Conservation (phyloP, 2,113 vertebrate species). For the Gnathonemus longibarbis region DNA sequence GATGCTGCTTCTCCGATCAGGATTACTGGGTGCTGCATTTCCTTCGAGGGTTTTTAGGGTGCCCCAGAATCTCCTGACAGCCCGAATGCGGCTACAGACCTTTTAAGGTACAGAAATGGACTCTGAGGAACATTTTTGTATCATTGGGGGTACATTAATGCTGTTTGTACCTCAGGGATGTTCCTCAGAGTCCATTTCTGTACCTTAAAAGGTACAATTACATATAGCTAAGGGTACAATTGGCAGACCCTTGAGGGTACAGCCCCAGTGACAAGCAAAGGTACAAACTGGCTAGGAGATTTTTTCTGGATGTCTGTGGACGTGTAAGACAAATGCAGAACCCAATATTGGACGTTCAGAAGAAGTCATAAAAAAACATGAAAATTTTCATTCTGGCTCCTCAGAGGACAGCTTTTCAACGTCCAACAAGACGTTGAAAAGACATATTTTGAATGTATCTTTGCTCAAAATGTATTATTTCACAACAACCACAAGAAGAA, state of each 20-base stretch:
- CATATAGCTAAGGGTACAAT: too few species aligned
- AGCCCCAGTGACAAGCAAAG: too few species aligned
- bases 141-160: too few species aligned
- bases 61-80: not conserved
- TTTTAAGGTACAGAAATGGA: too few species aligned
- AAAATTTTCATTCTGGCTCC: not conserved
- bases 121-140: too few species aligned
- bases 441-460: not conserved
- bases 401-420: not conserved
- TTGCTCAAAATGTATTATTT: not conserved
- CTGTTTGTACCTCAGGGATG: too few species aligned
- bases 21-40: not conserved
- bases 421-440: not conserved
- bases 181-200: too few species aligned
- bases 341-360: not conserved
- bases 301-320: not conserved
- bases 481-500: not conserved
- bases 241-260: too few species aligned
- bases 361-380: not conserved
- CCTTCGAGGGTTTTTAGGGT: not conserved
- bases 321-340: not conserved
- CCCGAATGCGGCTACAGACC: constrained; percentile 14
- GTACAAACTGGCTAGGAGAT: not conserved
- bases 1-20: not conserved
- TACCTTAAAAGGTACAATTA: too few species aligned